Base-by-base conservation (phyloP, 2,888 invertebrate species). In the Ectropis crepuscularia region DNA sequence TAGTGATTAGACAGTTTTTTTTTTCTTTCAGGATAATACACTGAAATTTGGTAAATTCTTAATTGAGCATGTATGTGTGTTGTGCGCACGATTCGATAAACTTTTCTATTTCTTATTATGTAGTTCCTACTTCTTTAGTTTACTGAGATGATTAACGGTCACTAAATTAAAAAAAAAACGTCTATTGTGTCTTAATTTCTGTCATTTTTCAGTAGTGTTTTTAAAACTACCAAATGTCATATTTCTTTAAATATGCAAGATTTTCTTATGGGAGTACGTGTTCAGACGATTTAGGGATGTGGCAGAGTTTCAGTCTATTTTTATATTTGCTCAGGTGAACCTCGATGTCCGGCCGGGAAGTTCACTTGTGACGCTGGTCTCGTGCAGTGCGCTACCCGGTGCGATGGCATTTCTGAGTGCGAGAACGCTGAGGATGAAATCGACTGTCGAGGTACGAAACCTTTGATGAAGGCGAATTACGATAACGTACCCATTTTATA, bases 371-470 rank as follows among this genome's bases (percentile, higher is more conserved):
- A 74, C 43, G 12, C 69, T n/a, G 78, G 75, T 7, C 83, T 83
- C 6, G 70, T 75, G 10, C 57, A 58, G 2, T 92, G 91, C 63
- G 91, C 83, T 0, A 73, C 47, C 2, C 78, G 70, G 39, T 92
- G 92, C 84, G 94, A 96, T 78, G 85, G 86, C 50, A 72, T 73
- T 10, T 58, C 53, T 5, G 94, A 95, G 75, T 95, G 95, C 80
- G 85, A 89, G 68, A 93, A 93, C 72, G 94, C 92, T 38, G 95
- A 95, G 76, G 96, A 96, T 77, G 96, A 96, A 80, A 83, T 82
- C 12, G 87, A 90, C 68, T 96, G 95, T 84, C 89, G 50, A 16
- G 81, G 82, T 72, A 69, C 28, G 41, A 53, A 6, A 39, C 5
- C 10, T 5, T 50, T 50, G 38, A 8, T 39, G 5, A 12, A 50